Percentiles rank a stretch among this genome's conserved stretches.
Conservation (phyloP, 2,888 invertebrate genomes). For the Prostheceraeus crozeri region DNA sequence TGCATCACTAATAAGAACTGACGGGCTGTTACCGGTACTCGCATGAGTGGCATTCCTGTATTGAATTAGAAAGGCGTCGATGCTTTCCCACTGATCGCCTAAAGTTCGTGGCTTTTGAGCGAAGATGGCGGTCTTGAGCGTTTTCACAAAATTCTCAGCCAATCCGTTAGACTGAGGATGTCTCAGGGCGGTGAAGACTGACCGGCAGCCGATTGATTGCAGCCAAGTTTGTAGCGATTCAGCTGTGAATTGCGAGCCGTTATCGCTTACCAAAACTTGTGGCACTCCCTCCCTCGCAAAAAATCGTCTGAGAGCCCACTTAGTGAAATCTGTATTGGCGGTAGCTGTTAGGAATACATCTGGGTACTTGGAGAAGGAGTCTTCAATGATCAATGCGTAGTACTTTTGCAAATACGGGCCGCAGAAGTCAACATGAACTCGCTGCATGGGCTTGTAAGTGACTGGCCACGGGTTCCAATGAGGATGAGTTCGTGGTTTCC, state of each 20-base stretch:
- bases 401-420: no score
- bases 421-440: constrained; percentile 18
- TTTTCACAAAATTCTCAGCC: constrained; percentile 22
- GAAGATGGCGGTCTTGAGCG: background rate
- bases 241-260: constrained; percentile 17
- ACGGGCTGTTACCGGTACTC: background rate
- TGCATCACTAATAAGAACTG: constrained; percentile 18
- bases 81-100: background rate
- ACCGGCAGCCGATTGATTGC: constrained; percentile 20
- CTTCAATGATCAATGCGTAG: no score
- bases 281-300: constrained; percentile 25
- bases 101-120: constrained; percentile 13
- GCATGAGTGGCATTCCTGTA: constrained; percentile 21
- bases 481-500: no score
- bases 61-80: constrained; percentile 14
- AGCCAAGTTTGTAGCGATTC: constrained; percentile 23
- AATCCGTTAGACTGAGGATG: constrained; percentile 17
- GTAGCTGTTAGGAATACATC: no score
- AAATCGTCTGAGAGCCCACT: background rate
- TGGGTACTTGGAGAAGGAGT: no score
- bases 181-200: constrained; percentile 21
- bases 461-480: constrained; percentile 15
- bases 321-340: no score
- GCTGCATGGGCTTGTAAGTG: constrained; percentile 7
- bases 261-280: constrained; percentile 29